These are phyloP conservation scores for Drosophila tropicalis DNA, from an alignment of 1,140 invertebrate species.

Conservation along the genomic window DNA sequence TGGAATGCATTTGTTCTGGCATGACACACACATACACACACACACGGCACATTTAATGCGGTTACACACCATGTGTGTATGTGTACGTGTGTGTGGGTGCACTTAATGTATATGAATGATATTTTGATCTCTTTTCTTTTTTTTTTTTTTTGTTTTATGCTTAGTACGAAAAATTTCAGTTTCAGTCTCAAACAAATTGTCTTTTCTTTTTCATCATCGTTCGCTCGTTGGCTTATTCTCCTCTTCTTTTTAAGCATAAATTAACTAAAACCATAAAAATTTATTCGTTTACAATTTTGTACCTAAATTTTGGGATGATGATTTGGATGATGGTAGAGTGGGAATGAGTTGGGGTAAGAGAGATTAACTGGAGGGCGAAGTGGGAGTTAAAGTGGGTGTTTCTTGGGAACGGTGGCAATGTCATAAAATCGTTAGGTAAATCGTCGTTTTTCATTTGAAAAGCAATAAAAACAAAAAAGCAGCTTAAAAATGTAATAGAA, in stretches of 20 bases:
- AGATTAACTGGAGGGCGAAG: background rate
- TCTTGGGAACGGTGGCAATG: background rate
- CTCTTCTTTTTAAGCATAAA: constrained; percentile 47
- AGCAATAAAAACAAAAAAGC: constrained; percentile 35
- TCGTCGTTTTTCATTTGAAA: constrained; percentile 45
- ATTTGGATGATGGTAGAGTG: no score
- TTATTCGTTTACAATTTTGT: constrained; percentile 43
- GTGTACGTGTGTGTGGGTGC: constrained; percentile 17
- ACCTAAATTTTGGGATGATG: constrained; percentile 34
- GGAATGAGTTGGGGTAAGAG: background rate
- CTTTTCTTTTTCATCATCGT: constrained; percentile 24
- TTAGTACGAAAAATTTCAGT: constrained; percentile 80
- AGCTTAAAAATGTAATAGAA: constrained; percentile 53
- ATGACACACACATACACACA: background rate
- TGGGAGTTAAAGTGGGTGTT: background rate
- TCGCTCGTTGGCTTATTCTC: background rate
- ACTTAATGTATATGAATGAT: constrained; percentile 8
- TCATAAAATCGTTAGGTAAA: constrained; percentile 61
- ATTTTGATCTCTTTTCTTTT: background rate
- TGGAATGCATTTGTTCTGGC: constrained; percentile 8
- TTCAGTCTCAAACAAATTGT: constrained; percentile 77
- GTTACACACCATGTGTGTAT: background rate
- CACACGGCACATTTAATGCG: background rate
- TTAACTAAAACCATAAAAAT: constrained; percentile 68
- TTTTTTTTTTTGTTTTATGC: constrained; percentile 52